Base-by-base conservation (phyloP, 2,797 vertebrate genomes). In the Arctocebus calabarensis region DNA sequence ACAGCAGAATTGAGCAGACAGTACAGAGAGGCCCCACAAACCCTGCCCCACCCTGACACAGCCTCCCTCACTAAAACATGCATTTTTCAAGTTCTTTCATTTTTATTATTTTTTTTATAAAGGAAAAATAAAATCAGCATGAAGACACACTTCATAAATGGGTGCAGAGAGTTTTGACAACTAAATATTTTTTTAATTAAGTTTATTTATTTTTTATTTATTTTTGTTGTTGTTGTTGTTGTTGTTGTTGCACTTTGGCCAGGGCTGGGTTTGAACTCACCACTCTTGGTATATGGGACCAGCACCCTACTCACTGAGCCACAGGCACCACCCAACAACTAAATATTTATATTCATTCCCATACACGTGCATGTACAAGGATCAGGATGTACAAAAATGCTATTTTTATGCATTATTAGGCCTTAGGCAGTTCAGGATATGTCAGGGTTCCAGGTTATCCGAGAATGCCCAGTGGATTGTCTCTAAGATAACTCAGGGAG, bases 21-120 rank as follows among this genome's bases (percentile, higher is more conserved):
- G 7, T 27, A 52, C 1, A 1, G 4, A 64, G 16, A 78, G 27
- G 48, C 74, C 34, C 88, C 27, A 14, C 3, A 13, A 2, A 14
- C 13, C 6, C 40, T 19, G 8, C 4, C 37, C n/a, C 0, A 37
- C 1, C 10, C 27, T 14, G 2, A 4, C 25, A 45, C 1, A 37
- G 52, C n/a, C 32, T 71, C 61, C 25, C 17, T 48, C 2, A 29
- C 10, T 34, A 48, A 23, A 29, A 57, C 17, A 11, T 48, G 48
- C 34, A 13, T 48, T 45, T 75, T 7, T 40, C 14, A 81, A 57
- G n/a, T 2, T 43, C 43, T 37, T 62, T 23, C 13, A 32, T 45
- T 40, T 25, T 81, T 6, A 37, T 34, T 68, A 48, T 29, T 19
- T 68, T 75, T 74, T 37, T 81, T 75, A 81, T 8, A 29, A 84